Base-by-base conservation (phyloP, 1,140 invertebrate species). In the Potamilus streckersoni region DNA sequence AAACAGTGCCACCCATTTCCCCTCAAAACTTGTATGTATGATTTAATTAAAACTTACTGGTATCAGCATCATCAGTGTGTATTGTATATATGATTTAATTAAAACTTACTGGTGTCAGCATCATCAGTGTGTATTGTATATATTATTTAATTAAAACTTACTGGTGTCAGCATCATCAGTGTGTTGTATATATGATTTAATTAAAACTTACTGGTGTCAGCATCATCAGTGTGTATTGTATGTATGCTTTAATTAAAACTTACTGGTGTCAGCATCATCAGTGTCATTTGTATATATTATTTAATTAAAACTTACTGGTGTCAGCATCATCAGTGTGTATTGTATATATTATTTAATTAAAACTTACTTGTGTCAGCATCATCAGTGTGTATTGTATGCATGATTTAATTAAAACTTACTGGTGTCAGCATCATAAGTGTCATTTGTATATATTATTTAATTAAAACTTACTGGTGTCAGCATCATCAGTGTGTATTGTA, bases 251-350 rank as follows among this genome's bases (percentile, higher is more conserved):
- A 23, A 23, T 2, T 23, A 2, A 23, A 23, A 23, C 23, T 23
- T 85, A 89, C 89, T 76, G 85, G 69, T 1, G 92, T 88, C n/a
- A 98, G 87, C 86, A 94, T 93, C 49, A 96, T 83, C 16, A 98
- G 85, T 0, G 95, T 95, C 2, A 2, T 23, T 23, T 23, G 23
- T 23, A 23, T 23, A 2, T 23, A 23, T 23, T 0, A 0, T 23
- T 23, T 23, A 23, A 23, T 2, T 23, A 2, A 23, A 23, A 23
- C 23, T 23, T 85, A 89, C 89, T 76, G 85, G 69, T 1, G 92
- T 88, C n/a, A 98, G 87, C 86, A 94, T 93, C 49, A 96, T 83
- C 16, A 98, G 85, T 0, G 95, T 95, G 85, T 96, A 95, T 15
- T 23, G 23, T 23, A 23, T 23, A 23, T 23, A 23, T 23, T 0